These are phyloP conservation scores for Tauraco hartlaubi DNA, from an alignment of 2,797 vertebrate genomes.

Conservation along the genomic window DNA sequence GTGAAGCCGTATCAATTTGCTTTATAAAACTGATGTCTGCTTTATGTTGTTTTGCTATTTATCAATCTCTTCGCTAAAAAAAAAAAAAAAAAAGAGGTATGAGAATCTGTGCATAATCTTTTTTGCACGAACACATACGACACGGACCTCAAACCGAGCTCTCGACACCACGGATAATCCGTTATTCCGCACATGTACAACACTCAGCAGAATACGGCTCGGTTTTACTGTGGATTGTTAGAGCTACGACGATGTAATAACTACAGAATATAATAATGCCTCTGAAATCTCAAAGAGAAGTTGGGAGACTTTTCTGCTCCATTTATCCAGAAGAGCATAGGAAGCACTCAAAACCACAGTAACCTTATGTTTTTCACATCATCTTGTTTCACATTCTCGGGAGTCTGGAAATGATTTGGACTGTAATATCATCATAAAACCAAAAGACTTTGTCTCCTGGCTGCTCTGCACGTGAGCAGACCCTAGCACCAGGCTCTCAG, in stretches of 20 bases:
- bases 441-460: neutral
- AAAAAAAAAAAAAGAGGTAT: neutral
- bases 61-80: neutral
- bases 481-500: neutral
- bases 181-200: neutral
- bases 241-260: neutral
- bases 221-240: neutral
- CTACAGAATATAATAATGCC: neutral
- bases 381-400: neutral
- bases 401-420: slow-evolving; percentile 47
- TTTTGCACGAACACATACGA: rapidly evolving
- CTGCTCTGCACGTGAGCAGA: neutral
- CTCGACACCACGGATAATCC: neutral
- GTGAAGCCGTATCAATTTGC: neutral
- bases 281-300: slow-evolving; percentile 7
- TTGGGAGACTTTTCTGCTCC: slow-evolving; percentile 56
- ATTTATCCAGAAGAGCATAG: neutral
- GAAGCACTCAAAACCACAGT: neutral
- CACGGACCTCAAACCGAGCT: neutral
- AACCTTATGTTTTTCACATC: slow-evolving; percentile 52
- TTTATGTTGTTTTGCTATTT: neutral
- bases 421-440: neutral
- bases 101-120: neutral
- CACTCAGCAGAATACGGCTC: neutral
- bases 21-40: neutral